Conservation (phyloP, 2,888 invertebrate species). For the Resseliella maxima region DNA sequence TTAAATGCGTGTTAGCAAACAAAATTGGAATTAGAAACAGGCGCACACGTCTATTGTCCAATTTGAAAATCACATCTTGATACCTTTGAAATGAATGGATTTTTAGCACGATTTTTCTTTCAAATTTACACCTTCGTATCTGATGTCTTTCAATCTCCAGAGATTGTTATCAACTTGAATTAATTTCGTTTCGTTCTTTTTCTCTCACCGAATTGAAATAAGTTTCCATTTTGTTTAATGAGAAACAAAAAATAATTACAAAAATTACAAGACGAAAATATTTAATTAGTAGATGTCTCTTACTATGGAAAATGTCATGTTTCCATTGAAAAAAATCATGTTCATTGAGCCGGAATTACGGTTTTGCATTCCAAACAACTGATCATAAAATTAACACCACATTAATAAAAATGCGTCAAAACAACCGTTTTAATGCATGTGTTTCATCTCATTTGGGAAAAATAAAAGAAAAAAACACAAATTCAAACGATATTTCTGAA, state of each 20-base stretch:
- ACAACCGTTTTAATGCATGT: background rate
- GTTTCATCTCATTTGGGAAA: background rate
- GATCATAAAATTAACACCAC: conserved; percentile 32
- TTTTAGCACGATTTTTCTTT: too few species aligned
- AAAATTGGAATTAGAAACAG: background rate
- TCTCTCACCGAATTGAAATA: too few species aligned
- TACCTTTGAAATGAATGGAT: background rate
- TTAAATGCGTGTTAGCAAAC: background rate
- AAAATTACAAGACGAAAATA: background rate
- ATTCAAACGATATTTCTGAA: background rate
- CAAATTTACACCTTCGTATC: too few species aligned
- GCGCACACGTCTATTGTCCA: background rate
- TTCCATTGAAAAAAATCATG: too few species aligned
- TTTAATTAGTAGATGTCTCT: background rate
- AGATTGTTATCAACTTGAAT: too few species aligned
- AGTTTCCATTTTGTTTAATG: too few species aligned
- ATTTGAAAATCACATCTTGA: background rate
- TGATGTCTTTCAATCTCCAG: too few species aligned
- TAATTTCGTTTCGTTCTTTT: too few species aligned
- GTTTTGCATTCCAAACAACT: background rate
- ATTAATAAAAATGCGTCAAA: background rate
- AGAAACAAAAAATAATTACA: too few species aligned
- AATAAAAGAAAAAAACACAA: background rate
- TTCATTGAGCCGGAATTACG: background rate
- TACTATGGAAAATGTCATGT: too few species aligned